phyloP scores from a whole-genome alignment of 2,797 vertebrate species.

The Sebastes jordani region DNA sequence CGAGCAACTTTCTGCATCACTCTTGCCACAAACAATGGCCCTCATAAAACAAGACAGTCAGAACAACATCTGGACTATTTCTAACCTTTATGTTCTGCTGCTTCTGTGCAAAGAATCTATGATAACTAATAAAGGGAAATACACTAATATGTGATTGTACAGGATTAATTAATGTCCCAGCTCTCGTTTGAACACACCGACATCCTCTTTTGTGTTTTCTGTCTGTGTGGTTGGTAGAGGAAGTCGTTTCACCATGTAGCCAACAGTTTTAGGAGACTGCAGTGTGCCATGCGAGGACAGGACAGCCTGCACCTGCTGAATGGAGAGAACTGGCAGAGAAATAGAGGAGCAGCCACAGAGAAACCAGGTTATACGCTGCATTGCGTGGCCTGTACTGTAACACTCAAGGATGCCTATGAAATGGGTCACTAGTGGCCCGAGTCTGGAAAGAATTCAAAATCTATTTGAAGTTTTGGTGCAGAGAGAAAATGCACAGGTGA shows the following conservation, averaged over 20 bases:
- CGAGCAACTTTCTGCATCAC: constrained; percentile 30
- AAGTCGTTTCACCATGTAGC: constrained; percentile 16
- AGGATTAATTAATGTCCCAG: not conserved
- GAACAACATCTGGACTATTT: constrained; percentile 28
- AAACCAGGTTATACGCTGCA: constrained; percentile 56
- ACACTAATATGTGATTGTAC: not conserved
- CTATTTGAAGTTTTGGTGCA: constrained; percentile 49
- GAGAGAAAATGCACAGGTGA: constrained; percentile 7
- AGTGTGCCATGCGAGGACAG: constrained; percentile 7
- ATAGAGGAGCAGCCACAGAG: constrained; percentile 37
- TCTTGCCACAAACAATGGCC: not conserved
- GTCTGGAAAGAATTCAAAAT: constrained; percentile 40
- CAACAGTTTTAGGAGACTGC: constrained; percentile 28
- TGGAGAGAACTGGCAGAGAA: constrained; percentile 24
- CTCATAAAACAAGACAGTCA: constrained; percentile 18
- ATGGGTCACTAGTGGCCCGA: constrained; percentile 41
- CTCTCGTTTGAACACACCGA: not conserved
- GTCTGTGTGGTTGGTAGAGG: not conserved
- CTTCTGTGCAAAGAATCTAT: not conserved
- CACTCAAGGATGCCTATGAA: constrained; percentile 34
- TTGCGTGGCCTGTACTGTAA: constrained; percentile 42
- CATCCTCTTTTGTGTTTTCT: not conserved
- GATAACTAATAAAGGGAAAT: not conserved
- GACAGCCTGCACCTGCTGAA: constrained; percentile 41
- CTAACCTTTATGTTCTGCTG: not conserved